phyloP scores from a whole-genome alignment of 2,888 invertebrate genomes.

The Callinectes sapidus region DNA sequence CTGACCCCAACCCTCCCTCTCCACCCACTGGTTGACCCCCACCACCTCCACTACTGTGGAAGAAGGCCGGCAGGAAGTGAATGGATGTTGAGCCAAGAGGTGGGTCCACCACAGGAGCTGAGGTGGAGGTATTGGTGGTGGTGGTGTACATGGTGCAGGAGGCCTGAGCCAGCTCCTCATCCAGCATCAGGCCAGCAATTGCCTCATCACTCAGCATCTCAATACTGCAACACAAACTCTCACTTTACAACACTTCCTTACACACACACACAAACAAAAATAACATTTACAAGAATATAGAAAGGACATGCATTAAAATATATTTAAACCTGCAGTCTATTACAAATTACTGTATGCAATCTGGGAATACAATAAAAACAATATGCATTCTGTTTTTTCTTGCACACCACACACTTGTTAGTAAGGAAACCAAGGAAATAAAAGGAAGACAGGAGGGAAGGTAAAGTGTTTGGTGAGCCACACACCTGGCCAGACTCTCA shows the following conservation, averaged over 20 bases:
- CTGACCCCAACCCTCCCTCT: background rate
- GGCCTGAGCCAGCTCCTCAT: constrained; percentile 67
- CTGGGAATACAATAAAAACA: no score
- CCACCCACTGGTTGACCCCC: background rate
- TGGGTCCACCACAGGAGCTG: constrained; percentile 48
- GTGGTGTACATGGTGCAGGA: constrained; percentile 42
- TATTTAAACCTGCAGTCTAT: no score
- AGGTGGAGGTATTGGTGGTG: constrained; percentile 46
- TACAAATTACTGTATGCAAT: no score
- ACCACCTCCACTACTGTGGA: constrained; percentile 34
- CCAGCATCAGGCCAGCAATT: constrained; percentile 71
- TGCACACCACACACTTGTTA: no score
- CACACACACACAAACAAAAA: background rate
- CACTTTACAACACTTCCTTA: background rate
- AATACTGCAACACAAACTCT: constrained; percentile 62
- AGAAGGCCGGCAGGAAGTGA: constrained; percentile 45
- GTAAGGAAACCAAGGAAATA: no score
- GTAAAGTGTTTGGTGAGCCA: background rate
- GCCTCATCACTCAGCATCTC: constrained; percentile 73
- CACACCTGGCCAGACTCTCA: constrained; percentile 70
- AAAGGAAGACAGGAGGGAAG: no score
- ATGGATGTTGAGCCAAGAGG: constrained; percentile 3
- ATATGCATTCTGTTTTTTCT: no score
- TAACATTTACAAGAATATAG: background rate
- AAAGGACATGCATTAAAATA: no score